phyloP scores from a whole-genome alignment of 2,113 vertebrate species.

The Xenopus borealis region DNA sequence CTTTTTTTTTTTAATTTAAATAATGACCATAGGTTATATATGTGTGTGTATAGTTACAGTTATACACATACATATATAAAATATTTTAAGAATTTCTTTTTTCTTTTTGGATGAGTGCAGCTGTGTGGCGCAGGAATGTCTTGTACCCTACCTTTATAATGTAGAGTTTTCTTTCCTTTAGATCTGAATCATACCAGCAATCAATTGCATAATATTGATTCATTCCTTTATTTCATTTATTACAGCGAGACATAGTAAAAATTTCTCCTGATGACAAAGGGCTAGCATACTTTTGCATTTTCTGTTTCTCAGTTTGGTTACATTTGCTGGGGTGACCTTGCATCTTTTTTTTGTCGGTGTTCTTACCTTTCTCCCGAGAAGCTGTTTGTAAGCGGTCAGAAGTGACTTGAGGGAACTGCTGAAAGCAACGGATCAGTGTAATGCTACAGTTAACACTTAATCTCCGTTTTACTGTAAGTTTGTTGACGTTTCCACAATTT shows the following conservation, averaged over 20 bases:
- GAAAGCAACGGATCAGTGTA: too few relatives aligned
- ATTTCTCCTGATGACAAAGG: constrained; percentile 49
- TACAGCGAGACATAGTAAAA: too few relatives aligned
- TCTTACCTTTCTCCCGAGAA: too few relatives aligned
- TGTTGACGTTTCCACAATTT: too few relatives aligned
- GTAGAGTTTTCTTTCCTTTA: constrained; percentile 25
- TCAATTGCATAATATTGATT: constrained; percentile 30
- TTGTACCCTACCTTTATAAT: constrained; percentile 2
- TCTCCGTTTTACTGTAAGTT: too few relatives aligned
- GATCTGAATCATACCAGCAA: constrained; percentile 63
- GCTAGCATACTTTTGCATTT: neutral
- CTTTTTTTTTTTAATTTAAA: constrained; percentile 78
- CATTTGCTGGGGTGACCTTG: too few relatives aligned
- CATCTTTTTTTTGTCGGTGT: too few relatives aligned
- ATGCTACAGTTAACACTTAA: too few relatives aligned
- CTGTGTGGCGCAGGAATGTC: constrained; percentile 59
- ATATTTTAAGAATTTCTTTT: constrained; percentile 65
- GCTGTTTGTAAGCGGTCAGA: too few relatives aligned
- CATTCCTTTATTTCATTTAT: too few relatives aligned
- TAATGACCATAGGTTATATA: constrained; percentile 72
- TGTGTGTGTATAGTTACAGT: constrained; percentile 73
- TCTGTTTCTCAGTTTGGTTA: too few relatives aligned
- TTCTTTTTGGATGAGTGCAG: constrained; percentile 72
- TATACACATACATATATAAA: constrained; percentile 80
- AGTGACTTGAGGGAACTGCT: too few relatives aligned